Base-by-base conservation (phyloP, 2,113 vertebrate genomes). In the Tauraco erythrolophus region DNA sequence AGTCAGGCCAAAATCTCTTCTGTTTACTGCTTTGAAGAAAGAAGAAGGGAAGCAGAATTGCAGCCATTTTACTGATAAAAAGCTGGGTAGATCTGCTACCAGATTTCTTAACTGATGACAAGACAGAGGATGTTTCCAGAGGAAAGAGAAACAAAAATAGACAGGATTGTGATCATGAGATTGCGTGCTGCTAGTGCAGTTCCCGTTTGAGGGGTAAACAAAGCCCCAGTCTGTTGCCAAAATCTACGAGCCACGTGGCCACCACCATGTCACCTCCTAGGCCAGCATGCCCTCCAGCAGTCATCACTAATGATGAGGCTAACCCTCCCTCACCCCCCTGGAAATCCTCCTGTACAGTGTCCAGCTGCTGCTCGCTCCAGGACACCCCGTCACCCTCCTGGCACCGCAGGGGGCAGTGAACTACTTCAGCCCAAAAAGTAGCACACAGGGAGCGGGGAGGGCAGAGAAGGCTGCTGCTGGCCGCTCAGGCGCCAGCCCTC, bases 381-480 rank as follows among this genome's bases (percentile, higher is more conserved):
- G 45, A n/a, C 11, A 53, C 56, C 11, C 22, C 31, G 3, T 66
- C 11, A 21, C 19, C 51, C 13, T 84, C 46, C 74, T 66, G 72
- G 22, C 53, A 56, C 43, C 0, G 0, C 27, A 56, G n/a, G 9
- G 35, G 25, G 2, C 0, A 30, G 19, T 43, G 78, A 87, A 71
- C 45, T 96, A 69, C 69, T 79, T 95, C 54, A 79, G 37, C 39
- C 45, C 24, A 45, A 69, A 92, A 93, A 62, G 84, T 82, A 84
- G 89, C 84, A 69, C 0, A 0, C 19, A 0, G 9, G 48, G 84
- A 66, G n/a, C 1, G 0, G 37, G 51, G 41, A 60, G 50, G 50
- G 43, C 54, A 86, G 72, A 51, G 93, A 82, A 62, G 14, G 16
- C 81, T 92, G 81, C 80, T 96, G 68, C 81, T 94, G 62, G 53